Evolutionary conservation across 2,888 invertebrate species (phyloP), one percentile per base, ranked within the genome.

Genomic region (Dicycla oo): DNA sequence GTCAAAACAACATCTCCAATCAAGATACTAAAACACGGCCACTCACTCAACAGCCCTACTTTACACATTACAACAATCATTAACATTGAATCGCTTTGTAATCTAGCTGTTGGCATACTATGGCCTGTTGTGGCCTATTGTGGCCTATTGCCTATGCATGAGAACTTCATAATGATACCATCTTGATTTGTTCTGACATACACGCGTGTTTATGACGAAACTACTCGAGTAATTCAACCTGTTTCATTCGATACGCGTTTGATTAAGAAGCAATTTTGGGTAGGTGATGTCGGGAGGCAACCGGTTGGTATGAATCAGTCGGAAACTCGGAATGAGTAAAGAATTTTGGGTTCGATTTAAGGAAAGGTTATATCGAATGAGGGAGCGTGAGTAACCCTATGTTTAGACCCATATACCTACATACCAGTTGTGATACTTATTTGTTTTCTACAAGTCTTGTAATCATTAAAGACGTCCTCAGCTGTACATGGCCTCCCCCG

Each of bases 81-180:
- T 88, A 86, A 67, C 87, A 88, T 88, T 88, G 83, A 88, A 88
- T 88, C 75, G 80, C 67, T 69, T 62, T 69, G 69, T 75, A 75
- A 64, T 75, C 65, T 80, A 79, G 57, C 66, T 58, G 74, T 67
- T 64, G 66, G 53, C 62, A 75, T 78, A 78, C 60, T 78, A 34
- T 20, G 30, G 71, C 49, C 47, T 70, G 71, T 61, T 49, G 49
- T 49, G 58, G 62, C 49, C 74, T 57, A 51, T 75, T 76, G 72
- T 49, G 58, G 62, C 49, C 74, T 62, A 51, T 75, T 76, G 72
- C 69, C 69, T 78, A 80, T 83, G 73, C 77, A 82, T 86, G 81
- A 81, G 80, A 84, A 85, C 77, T 30, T 60, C 51, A 60, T 81
- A 75, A 83, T 78, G 82, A 75, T 77, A 75, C 70, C 61, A 85